These are phyloP conservation scores for Echeneis naucrates DNA, from an alignment of 2,797 vertebrate species.

Conservation along the genomic window DNA sequence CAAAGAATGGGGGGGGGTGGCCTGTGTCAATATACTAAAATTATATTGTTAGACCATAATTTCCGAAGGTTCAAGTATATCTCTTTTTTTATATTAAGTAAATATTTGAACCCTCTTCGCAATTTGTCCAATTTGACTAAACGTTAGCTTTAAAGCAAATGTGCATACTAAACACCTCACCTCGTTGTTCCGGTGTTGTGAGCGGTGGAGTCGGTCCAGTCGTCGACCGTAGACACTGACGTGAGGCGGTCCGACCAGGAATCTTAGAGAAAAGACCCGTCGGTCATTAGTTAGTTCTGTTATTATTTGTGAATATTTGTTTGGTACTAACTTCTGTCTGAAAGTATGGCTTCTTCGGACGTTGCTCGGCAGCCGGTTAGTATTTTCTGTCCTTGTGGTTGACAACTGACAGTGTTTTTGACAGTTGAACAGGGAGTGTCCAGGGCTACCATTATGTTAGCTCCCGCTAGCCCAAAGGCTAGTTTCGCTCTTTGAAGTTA, in stretches of 20 bases:
- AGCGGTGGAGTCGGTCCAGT: constrained; percentile 68
- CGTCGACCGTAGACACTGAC: constrained; percentile 48
- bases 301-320: constrained; percentile 5
- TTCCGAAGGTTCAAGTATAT: fast-evolving
- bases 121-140: fast-evolving
- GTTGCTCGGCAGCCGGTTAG: constrained; percentile 83
- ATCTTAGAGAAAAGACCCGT: constrained; percentile 13
- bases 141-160: background rate
- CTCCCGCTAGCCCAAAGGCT: constrained; percentile 42
- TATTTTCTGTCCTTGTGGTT: constrained; percentile 22
- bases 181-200: constrained; percentile 19
- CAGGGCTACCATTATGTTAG: constrained; percentile 63
- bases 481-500: constrained; percentile 2
- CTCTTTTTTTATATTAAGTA: fast-evolving
- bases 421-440: constrained; percentile 76
- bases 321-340: background rate
- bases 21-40: background rate
- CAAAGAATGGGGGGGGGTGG: background rate
- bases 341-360: constrained; percentile 82
- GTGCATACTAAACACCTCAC: background rate
- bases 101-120: fast-evolving
- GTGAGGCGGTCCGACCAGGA: constrained; percentile 46
- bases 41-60: fast-evolving
- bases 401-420: constrained; percentile 42
- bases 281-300: constrained; percentile 13